phyloP scores from a whole-genome alignment of 2,888 invertebrate species.

The Alviniconcha strummeri region DNA sequence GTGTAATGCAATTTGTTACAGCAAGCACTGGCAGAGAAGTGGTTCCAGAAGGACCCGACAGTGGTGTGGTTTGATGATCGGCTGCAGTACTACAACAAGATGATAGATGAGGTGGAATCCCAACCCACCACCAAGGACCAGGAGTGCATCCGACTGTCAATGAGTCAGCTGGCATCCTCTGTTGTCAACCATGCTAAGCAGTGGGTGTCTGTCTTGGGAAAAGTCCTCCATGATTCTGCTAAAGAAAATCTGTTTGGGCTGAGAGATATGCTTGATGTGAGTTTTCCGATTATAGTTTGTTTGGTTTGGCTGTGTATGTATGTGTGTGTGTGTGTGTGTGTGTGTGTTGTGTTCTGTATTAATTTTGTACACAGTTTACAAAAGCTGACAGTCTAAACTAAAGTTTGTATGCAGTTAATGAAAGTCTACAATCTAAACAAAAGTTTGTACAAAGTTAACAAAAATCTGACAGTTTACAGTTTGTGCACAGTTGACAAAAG shows the following conservation, averaged over 20 bases:
- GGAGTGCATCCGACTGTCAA: conserved; percentile 78
- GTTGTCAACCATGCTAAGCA: conserved; percentile 85
- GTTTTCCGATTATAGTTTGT: conserved; percentile 46
- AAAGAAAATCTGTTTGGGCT: conserved; percentile 82
- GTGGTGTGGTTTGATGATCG: conserved; percentile 86
- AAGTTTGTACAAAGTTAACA: too few species aligned
- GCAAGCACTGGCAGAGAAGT: conserved; percentile 83
- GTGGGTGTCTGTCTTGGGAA: conserved; percentile 86
- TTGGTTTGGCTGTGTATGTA: background rate
- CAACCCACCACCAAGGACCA: conserved; percentile 65
- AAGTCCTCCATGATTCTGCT: conserved; percentile 81
- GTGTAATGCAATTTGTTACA: conserved; percentile 42
- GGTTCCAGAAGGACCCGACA: conserved; percentile 81
- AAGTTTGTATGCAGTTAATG: too few species aligned
- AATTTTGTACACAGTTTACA: too few species aligned
- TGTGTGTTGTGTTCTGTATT: background rate
- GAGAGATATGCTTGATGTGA: conserved; percentile 82
- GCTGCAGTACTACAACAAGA: conserved; percentile 87
- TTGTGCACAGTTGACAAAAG: too few species aligned
- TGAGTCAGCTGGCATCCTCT: conserved; percentile 82
- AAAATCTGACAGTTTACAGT: too few species aligned
- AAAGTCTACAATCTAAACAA: too few species aligned
- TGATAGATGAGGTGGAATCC: conserved; percentile 80
- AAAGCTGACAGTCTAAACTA: too few species aligned
- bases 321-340: conserved; percentile 15